A percentile compares a stretch with the other conserved stretches of the same genome.
Evolutionary conservation across 2,113 vertebrate genomes (phyloP).

Genomic region (Aptenodytes forsteri): DNA sequence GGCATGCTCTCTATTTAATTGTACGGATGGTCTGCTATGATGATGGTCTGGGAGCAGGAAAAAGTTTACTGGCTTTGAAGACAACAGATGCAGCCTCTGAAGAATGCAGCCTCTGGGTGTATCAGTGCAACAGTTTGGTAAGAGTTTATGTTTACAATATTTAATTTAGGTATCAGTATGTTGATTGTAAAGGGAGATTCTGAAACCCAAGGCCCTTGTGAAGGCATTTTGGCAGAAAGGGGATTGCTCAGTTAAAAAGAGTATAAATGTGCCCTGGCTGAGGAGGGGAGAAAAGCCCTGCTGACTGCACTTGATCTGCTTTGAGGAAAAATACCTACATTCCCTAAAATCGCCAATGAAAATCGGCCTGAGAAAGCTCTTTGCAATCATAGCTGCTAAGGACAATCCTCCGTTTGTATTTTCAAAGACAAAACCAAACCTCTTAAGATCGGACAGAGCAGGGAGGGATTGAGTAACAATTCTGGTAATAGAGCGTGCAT

Average conservation of each 20-base stretch:
- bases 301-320: background rate
- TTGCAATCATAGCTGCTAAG: background rate
- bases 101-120: conserved; percentile 93
- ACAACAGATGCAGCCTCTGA: conserved; percentile 87
- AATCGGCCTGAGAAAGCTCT: background rate
- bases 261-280: background rate
- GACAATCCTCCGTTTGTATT: background rate
- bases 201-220: background rate
- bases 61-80: conserved; percentile 91
- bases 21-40: conserved; percentile 97
- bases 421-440: background rate
- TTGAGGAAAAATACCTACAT: background rate
- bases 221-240: background rate
- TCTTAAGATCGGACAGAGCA: background rate
- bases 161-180: background rate
- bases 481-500: background rate
- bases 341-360: background rate
- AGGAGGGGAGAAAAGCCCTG: background rate
- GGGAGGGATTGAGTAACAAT: background rate
- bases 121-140: conserved; percentile 94
- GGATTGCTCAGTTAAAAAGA: background rate
- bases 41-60: conserved; percentile 92
- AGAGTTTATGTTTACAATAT: conserved; percentile 45
- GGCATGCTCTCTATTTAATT: conserved; percentile 92
- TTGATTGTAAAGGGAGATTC: background rate